Conservation (phyloP, 92 coral and sea anemone species). For the Porites cylindrica region DNA sequence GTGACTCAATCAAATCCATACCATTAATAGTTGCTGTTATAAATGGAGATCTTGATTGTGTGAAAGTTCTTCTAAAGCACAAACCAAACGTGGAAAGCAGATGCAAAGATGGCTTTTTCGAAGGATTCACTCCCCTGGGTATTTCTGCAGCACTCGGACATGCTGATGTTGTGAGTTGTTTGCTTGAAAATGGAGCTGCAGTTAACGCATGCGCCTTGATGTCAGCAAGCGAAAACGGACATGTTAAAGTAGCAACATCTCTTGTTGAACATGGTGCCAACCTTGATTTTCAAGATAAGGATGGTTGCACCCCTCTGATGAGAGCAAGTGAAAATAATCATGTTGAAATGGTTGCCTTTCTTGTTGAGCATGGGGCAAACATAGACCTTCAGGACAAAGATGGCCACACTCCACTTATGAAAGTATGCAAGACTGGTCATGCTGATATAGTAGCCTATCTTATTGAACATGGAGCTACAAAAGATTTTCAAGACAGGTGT, state of each 20-base stretch:
- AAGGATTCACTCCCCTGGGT: background rate
- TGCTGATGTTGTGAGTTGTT: background rate
- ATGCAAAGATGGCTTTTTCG: background rate
- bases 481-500: background rate
- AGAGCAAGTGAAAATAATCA: background rate
- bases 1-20: background rate
- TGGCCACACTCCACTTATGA: background rate
- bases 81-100: background rate
- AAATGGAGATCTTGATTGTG: background rate
- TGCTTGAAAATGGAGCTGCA: background rate
- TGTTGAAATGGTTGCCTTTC: background rate
- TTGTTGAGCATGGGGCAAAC: background rate
- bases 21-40: background rate
- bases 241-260: background rate
- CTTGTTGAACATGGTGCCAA: background rate
- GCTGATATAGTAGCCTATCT: background rate
- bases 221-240: background rate
- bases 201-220: background rate
- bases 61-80: background rate
- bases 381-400: background rate
- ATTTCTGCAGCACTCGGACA: background rate
- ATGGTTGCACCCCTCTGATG: background rate
- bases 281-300: background rate
- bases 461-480: background rate
- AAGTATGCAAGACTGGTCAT: background rate